Evolutionary conservation across 2,797 vertebrate genomes (phyloP), one percentile per base, ranked within the genome.

Genomic region (Falco biarmicus): DNA sequence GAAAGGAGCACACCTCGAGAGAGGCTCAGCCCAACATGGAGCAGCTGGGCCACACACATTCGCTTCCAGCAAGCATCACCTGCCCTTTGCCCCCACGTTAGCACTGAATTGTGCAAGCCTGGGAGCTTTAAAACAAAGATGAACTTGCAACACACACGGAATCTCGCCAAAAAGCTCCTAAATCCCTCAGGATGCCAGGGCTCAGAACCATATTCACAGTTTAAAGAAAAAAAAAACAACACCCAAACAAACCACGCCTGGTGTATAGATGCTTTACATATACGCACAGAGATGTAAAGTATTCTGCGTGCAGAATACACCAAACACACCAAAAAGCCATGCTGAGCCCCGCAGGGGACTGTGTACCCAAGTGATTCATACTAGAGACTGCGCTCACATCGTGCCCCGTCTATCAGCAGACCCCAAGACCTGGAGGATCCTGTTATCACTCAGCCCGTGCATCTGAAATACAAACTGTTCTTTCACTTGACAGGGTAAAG

Each of bases 361-460:
- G 6, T 3, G 24, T 6, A n/a, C 63, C 68, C 10, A 13, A 37
- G 56, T 4, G 63, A 5, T 14, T 3, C 20, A 5, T 11, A 4
- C 6, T 16, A 3, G 7, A 45, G 37, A 5, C 56, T 7, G 28
- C 4, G 4, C 29, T 15, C 63, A 29, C 18, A 25, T 31, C 3
- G 0, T 3, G 2, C 13, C 68, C 43, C 1, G 3, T 0, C 14
- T 0, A 10, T 56, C 79, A 65, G n/a, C 28, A 59, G 34, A 28
- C 6, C 65, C 65, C 83, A 21, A 2, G 32, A 18, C n/a, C 63
- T 4, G 29, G 56, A 48, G 80, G 70, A 66, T 24, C 48, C 71
- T 6, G 6, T 12, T 21, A 28, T 9, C 68, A 4, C 60, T 34
- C 69, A 31, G 90, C 61, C 77, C 5, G 20, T 2, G 48, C 50